Evolutionary conservation across 2,888 invertebrate species (phyloP).

Genomic region (Cerastis leucographa): DNA sequence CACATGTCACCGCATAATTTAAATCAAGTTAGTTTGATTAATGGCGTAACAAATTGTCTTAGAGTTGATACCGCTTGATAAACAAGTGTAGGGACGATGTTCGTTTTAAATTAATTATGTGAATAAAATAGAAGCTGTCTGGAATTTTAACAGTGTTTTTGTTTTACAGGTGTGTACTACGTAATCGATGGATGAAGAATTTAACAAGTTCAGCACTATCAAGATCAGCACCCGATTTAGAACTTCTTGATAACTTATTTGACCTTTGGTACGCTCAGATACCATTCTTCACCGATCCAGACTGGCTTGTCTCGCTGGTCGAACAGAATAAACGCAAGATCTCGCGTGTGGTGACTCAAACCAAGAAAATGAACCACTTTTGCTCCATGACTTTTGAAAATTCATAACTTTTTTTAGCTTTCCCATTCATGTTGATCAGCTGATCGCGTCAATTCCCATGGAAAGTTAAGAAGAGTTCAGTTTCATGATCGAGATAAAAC

Average conservation of each 20-base stretch:
- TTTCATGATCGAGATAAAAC: no score
- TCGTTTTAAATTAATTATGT: slow-evolving; percentile 9
- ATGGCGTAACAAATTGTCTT: slow-evolving; percentile 71
- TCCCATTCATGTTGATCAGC: no score
- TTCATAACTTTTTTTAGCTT: not conserved
- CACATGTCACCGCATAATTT: slow-evolving; percentile 75
- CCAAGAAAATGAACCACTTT: not conserved
- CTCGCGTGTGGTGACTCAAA: no score
- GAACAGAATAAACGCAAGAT: not conserved
- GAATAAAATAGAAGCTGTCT: not conserved
- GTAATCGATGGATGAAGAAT: not conserved
- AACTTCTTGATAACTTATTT: not conserved
- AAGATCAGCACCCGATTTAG: not conserved
- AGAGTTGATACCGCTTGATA: slow-evolving; percentile 47
- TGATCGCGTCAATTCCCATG: no score
- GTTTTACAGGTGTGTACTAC: slow-evolving; percentile 26
- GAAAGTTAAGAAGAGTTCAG: no score
- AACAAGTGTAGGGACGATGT: slow-evolving; percentile 20
- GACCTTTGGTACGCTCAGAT: not conserved
- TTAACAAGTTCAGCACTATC: not conserved
- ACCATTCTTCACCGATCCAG: not conserved
- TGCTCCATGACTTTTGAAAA: no score
- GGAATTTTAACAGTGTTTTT: slow-evolving; percentile 8
- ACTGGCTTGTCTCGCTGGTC: no score
- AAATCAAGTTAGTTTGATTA: slow-evolving; percentile 79